phyloP scores from a whole-genome alignment of 2,888 invertebrate species.

The Eupithecia subumbrata region DNA sequence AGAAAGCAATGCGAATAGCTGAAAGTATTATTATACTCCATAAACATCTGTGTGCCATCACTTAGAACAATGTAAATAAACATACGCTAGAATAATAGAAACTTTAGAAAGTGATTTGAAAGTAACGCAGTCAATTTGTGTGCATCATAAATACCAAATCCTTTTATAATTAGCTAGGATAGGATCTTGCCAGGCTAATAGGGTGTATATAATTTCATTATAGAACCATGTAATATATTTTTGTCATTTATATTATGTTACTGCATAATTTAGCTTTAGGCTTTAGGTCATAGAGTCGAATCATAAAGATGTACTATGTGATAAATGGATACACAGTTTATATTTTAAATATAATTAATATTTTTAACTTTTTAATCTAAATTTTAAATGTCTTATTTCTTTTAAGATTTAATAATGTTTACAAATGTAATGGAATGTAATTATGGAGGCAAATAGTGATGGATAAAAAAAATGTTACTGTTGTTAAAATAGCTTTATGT shows the following conservation, averaged over 20 bases:
- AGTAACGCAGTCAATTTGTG: slow-evolving; percentile 78
- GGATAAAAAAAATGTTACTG: slow-evolving; percentile 72
- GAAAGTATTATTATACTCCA: slow-evolving; percentile 6
- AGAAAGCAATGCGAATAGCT: slow-evolving; percentile 2
- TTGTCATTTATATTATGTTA: slow-evolving; percentile 71
- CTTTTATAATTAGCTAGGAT: slow-evolving; percentile 51
- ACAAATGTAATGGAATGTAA: slow-evolving; percentile 67
- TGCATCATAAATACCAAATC: slow-evolving; percentile 65
- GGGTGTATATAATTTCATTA: slow-evolving; percentile 58
- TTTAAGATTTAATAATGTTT: slow-evolving; percentile 48
- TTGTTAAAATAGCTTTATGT: slow-evolving; percentile 80
- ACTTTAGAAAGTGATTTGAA: slow-evolving; percentile 51
- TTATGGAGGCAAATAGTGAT: slow-evolving; percentile 66
- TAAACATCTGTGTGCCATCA: slow-evolving; percentile 64
- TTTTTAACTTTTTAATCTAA: slow-evolving; percentile 60
- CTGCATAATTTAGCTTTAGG: slow-evolving; percentile 79
- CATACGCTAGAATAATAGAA: slow-evolving; percentile 45
- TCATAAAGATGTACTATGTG: slow-evolving; percentile 52
- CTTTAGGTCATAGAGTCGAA: slow-evolving; percentile 59
- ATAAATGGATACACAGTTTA: slow-evolving; percentile 47
- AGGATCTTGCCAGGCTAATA: slow-evolving; percentile 67
- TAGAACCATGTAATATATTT: slow-evolving; percentile 64
- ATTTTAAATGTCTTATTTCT: slow-evolving; percentile 58
- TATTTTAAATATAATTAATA: slow-evolving; percentile 58
- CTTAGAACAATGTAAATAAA: slow-evolving; percentile 73